Evolutionary conservation across 2,888 invertebrate species (phyloP).

Genomic region (Itoplectis maculator): DNA sequence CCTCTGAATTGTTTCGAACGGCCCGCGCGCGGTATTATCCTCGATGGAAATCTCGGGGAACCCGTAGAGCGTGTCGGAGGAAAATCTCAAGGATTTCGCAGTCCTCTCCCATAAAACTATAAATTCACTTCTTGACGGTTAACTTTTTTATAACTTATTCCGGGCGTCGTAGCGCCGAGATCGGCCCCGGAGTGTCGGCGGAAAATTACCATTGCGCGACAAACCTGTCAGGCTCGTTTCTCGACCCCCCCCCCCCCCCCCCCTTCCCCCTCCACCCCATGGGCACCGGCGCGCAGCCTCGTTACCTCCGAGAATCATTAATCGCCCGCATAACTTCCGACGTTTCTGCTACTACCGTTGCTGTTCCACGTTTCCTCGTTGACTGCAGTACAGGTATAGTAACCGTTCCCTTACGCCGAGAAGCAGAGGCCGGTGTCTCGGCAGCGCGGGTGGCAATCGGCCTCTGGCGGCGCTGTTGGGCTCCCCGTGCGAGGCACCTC

Average conservation of each 20-base stretch:
- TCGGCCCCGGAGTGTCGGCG: background rate
- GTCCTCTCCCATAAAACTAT: constrained; percentile 29
- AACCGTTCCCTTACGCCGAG: background rate
- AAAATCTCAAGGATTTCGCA: constrained; percentile 12
- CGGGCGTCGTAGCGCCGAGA: constrained; percentile 3
- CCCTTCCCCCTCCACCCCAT: too few species aligned
- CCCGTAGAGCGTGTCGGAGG: background rate
- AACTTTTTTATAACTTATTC: constrained; percentile 28
- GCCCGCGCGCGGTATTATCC: background rate
- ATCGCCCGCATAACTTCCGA: constrained; percentile 70
- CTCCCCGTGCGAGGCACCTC: background rate
- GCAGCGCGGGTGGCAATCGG: constrained; percentile 32
- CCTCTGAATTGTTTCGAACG: background rate
- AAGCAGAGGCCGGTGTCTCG: constrained; percentile 20
- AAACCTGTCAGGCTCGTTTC: constrained; percentile 40
- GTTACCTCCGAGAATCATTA: constrained; percentile 69
- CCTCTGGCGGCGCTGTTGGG: constrained; percentile 19
- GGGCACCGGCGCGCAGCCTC: constrained; percentile 31
- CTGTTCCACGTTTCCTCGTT: constrained; percentile 60
- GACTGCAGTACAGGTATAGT: constrained; percentile 19
- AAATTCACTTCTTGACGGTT: constrained; percentile 44
- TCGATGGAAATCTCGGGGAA: background rate
- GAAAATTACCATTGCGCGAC: constrained; percentile 45
- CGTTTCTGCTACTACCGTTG: constrained; percentile 59
- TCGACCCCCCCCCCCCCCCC: too few species aligned